Base-by-base conservation (phyloP, 1,140 invertebrate genomes). In the Orius laevigatus region DNA sequence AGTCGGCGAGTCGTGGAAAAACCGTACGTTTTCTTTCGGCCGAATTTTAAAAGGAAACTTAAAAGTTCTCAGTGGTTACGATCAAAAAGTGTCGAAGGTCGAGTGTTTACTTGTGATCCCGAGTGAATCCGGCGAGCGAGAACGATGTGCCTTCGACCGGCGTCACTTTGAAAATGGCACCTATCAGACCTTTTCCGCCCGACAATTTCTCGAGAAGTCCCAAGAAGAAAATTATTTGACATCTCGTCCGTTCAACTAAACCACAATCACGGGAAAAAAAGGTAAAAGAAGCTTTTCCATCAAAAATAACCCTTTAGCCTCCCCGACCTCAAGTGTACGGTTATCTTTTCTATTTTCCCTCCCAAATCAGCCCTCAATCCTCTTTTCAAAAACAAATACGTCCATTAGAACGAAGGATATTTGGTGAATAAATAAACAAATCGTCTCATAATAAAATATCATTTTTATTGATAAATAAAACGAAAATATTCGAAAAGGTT, bases 201-300 rank as follows among this genome's bases (percentile, higher is more conserved):
- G 25, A 18, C 25, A 49, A 40, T 33, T 49, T 49, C 25, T 49
- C 31, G 14, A 16, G 48, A 11, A 16, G 48, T n/a, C 48, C 48
- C 15, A 49, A 49, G 48, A 49, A 49, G 48, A 49, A 41, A 42
- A 41, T 49, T 31, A 49, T 36, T 49, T 49, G 48, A 49, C 48
- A 40, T 40, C 38, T 38, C 45, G 16, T 40, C 25, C 16, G 11
- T 31, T 32, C 38, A n/a, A 41, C 14, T 25, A 19, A 19, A 33
- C 38, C 18, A 33, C 18, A 39, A 42, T 15, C 36, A 31, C 48
- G 48, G 39, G 36, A 20, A 16, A 47, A 31, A 35, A 47, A 31
- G 33, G 45, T 40, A 39, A 19, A 47, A 38, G 34, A 35, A 31
- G 19, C 19, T 19, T 19, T 11, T 5, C 16, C 25, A 25, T 12